phyloP scores from a whole-genome alignment of 2,797 vertebrate species.

The Sarcoramphus papa region DNA sequence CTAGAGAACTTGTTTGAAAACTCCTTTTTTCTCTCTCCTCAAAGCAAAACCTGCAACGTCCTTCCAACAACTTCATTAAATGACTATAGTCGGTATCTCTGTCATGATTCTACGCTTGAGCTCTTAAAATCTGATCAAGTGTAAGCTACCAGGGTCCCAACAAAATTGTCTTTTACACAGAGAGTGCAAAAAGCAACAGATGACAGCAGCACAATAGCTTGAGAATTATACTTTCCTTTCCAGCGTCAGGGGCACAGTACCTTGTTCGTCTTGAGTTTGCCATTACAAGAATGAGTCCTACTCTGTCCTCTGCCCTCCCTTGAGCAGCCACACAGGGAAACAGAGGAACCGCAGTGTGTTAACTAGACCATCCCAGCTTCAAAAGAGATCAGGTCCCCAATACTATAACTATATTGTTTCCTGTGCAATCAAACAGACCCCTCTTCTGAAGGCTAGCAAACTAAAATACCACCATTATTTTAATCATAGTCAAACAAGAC shows the following conservation, averaged over 20 bases:
- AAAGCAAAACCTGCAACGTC: not conserved
- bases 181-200: not conserved
- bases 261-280: not conserved
- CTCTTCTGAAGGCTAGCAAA: not conserved
- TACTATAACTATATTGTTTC: no score
- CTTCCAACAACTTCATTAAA: not conserved
- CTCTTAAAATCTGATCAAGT: not conserved
- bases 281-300: not conserved
- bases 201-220: not conserved
- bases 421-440: not conserved
- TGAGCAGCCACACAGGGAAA: not conserved
- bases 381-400: not conserved
- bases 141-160: not conserved
- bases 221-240: not conserved
- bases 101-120: not conserved
- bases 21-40: not conserved
- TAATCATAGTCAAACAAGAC: constrained; percentile 54
- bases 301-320: not conserved
- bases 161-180: not conserved
- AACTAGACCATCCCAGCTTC: not conserved
- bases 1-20: not conserved
- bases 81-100: not conserved
- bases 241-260: not conserved
- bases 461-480: not conserved
- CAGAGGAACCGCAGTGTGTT: not conserved